These are phyloP conservation scores for Junonia oenone DNA, from an alignment of 2,888 invertebrate genomes.

Conservation along the genomic window DNA sequence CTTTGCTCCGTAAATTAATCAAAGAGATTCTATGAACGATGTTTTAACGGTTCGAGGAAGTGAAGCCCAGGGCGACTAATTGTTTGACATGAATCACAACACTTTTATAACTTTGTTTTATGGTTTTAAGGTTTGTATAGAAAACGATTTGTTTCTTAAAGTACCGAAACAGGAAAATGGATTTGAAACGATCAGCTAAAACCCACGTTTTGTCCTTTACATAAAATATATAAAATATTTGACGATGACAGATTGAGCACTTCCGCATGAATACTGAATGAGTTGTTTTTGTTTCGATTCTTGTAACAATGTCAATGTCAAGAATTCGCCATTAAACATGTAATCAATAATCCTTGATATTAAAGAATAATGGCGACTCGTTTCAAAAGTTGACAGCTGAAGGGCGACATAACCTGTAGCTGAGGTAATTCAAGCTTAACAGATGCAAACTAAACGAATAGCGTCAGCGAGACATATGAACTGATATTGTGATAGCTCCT, in stretches of 20 bases:
- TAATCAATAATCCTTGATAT: constrained; percentile 36
- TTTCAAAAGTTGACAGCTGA: constrained; percentile 40
- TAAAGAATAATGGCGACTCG: constrained; percentile 37
- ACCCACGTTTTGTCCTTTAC: not conserved
- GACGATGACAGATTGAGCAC: constrained; percentile 13
- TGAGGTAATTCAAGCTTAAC: constrained; percentile 24
- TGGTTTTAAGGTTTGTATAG: not conserved
- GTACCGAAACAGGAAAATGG: constrained; percentile 20
- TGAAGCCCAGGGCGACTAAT: constrained; percentile 23
- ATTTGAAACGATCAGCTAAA: not conserved
- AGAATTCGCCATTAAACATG: not conserved
- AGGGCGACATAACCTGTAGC: constrained; percentile 34
- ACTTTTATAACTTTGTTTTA: constrained; percentile 12
- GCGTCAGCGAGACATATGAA: constrained; percentile 33
- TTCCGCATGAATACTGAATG: not conserved
- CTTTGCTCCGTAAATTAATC: constrained; percentile 37
- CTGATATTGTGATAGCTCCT: constrained; percentile 51
- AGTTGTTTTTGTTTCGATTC: not conserved
- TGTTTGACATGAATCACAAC: constrained; percentile 32
- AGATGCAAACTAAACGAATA: constrained; percentile 24
- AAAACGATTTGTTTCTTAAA: not conserved
- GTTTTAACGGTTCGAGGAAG: constrained; percentile 34
- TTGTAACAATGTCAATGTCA: not conserved
- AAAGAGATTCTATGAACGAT: constrained; percentile 34
- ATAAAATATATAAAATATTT: not conserved